Evolutionary conservation across 2,888 invertebrate genomes (phyloP).

Genomic region (Volucella inflata): DNA sequence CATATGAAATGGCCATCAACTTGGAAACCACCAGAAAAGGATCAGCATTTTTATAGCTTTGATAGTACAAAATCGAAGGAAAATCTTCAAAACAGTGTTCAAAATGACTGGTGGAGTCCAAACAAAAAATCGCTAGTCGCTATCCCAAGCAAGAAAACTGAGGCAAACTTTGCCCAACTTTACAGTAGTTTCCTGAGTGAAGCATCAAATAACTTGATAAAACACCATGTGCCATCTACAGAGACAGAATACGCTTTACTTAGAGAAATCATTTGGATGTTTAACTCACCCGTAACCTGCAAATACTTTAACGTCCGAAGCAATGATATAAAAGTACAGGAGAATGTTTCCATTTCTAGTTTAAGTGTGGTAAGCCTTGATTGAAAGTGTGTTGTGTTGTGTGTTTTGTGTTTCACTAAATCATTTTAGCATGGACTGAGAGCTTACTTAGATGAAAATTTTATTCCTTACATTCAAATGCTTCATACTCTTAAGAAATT

Average conservation of each 20-base stretch:
- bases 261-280: slow-evolving; percentile 83
- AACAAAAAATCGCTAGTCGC: slow-evolving; percentile 79
- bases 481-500: slow-evolving; percentile 82
- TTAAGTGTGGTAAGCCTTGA: slow-evolving; percentile 79
- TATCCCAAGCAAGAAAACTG: slow-evolving; percentile 80
- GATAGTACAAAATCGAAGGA: slow-evolving; percentile 78
- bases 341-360: slow-evolving; percentile 80
- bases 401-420: background rate
- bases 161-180: slow-evolving; percentile 83
- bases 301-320: slow-evolving; percentile 79
- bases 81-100: slow-evolving; percentile 82
- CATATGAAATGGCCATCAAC: slow-evolving; percentile 45
- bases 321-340: slow-evolving; percentile 76
- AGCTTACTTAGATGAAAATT: slow-evolving; percentile 77
- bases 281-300: slow-evolving; percentile 79
- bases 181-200: slow-evolving; percentile 80
- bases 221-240: slow-evolving; percentile 78
- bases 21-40: slow-evolving; percentile 77
- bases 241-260: slow-evolving; percentile 80
- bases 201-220: slow-evolving; percentile 76
- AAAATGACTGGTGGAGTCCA: slow-evolving; percentile 83
- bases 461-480: slow-evolving; percentile 80
- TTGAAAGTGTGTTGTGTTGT: too few species aligned
- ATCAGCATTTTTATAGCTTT: slow-evolving; percentile 75
- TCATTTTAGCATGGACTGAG: slow-evolving; percentile 78